Percentiles rank a stretch among this genome's conserved stretches.
phyloP scores from a whole-genome alignment of 2,113 vertebrate species.

The Cyphotilapia sp. region DNA sequence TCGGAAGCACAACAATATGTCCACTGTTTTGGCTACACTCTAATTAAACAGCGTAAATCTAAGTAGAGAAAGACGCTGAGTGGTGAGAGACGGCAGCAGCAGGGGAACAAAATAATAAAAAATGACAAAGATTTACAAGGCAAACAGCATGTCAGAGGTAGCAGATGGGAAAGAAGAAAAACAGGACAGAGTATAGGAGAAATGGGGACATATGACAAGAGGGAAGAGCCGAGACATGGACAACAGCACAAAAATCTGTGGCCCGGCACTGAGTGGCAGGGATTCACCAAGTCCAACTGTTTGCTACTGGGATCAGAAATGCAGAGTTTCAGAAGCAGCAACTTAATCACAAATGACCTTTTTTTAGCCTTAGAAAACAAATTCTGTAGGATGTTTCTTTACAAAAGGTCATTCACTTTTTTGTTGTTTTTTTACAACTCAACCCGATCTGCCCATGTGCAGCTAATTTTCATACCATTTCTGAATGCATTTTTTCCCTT shows the following conservation, averaged over 20 bases:
- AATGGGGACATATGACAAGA: slow-evolving; percentile 8
- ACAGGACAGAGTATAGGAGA: neutral
- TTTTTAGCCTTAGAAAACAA: neutral
- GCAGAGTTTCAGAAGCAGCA: neutral
- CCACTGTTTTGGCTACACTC: slow-evolving; percentile 45
- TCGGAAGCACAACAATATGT: slow-evolving; percentile 55
- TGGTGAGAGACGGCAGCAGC: slow-evolving; percentile 1
- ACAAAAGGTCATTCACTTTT: neutral
- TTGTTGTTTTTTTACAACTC: neutral
- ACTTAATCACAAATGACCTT: neutral
- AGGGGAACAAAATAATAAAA: neutral
- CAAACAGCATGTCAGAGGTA: neutral
- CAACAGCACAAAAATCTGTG: neutral
- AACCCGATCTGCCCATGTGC: neutral
- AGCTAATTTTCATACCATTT: neutral
- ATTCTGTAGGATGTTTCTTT: neutral
- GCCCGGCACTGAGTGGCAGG: neutral
- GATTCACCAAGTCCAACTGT: slow-evolving; percentile 2
- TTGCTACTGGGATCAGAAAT: neutral
- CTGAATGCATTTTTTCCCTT: neutral
- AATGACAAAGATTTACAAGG: neutral
- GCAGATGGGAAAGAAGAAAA: slow-evolving; percentile 23
- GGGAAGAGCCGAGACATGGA: slow-evolving; percentile 22
- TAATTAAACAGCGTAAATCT: slow-evolving; percentile 54
- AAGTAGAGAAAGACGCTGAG: slow-evolving; percentile 13